These are phyloP conservation scores for Phalacrocorax aristotelis DNA, from an alignment of 2,113 vertebrate genomes.

Conservation along the genomic window DNA sequence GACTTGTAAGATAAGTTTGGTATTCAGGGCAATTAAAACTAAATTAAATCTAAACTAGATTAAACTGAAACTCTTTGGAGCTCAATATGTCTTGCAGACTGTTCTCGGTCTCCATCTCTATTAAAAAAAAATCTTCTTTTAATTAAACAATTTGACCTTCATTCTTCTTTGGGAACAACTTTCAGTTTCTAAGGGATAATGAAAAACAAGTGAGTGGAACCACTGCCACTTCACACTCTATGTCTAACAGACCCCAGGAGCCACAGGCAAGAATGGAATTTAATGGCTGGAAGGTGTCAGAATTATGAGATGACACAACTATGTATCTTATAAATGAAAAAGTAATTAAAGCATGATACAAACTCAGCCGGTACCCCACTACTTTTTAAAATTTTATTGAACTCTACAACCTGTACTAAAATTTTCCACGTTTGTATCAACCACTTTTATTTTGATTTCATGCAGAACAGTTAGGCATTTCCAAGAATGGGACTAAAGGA, in stretches of 20 bases:
- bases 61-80: constrained; percentile 25
- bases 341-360: neutral
- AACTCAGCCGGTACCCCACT: neutral
- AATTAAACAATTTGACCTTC: constrained; percentile 59
- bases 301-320: neutral
- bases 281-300: neutral
- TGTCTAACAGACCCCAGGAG: neutral
- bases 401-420: neutral
- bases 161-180: constrained; percentile 30
- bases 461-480: neutral
- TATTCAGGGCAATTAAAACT: constrained; percentile 53
- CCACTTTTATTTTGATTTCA: neutral
- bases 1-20: neutral
- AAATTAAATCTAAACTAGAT: constrained; percentile 58
- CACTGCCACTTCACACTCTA: neutral
- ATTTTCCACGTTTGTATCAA: neutral
- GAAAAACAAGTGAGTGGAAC: constrained; percentile 12
- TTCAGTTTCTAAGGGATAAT: constrained; percentile 20
- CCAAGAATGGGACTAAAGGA: neutral
- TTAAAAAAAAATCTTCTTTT: constrained; percentile 25
- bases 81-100: constrained; percentile 8
- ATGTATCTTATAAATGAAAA: neutral
- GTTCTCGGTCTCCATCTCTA: neutral
- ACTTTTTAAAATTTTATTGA: neutral
- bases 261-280: neutral